Evolutionary conservation across 2,888 invertebrate genomes (phyloP).

Genomic region (Exephanes ischioxanthus): DNA sequence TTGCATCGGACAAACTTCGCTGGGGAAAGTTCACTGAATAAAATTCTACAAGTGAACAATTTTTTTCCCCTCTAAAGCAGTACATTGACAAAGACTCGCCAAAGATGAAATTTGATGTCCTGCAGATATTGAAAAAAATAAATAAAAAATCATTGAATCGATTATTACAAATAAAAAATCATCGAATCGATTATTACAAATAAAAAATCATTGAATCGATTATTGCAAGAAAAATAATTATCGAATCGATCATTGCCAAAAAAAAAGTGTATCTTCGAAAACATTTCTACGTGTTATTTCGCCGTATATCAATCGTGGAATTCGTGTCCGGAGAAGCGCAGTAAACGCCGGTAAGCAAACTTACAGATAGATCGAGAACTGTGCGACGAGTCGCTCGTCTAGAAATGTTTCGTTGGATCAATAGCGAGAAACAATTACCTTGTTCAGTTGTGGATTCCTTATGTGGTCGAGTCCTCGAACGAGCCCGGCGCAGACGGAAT

Average conservation of each 20-base stretch:
- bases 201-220: background rate
- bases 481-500: slow-evolving; percentile 86
- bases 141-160: too few relatives aligned
- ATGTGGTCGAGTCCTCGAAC: slow-evolving; percentile 89
- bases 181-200: background rate
- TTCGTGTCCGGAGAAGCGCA: background rate
- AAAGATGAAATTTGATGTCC: too few relatives aligned
- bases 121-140: too few relatives aligned
- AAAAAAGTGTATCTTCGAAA: background rate
- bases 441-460: slow-evolving; percentile 89
- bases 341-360: background rate
- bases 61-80: too few relatives aligned
- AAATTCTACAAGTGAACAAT: too few relatives aligned
- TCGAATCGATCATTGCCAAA: background rate
- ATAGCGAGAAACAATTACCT: slow-evolving; percentile 85
- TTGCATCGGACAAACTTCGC: too few relatives aligned
- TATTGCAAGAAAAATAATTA: background rate
- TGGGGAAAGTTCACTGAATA: too few relatives aligned
- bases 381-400: background rate
- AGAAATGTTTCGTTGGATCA: background rate
- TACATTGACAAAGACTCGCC: too few relatives aligned
- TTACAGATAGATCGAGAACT: background rate
- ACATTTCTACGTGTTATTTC: background rate
- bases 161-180: background rate
- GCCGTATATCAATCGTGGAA: background rate